phyloP scores from a whole-genome alignment of 2,113 vertebrate species.

The Tringa solitaria region DNA sequence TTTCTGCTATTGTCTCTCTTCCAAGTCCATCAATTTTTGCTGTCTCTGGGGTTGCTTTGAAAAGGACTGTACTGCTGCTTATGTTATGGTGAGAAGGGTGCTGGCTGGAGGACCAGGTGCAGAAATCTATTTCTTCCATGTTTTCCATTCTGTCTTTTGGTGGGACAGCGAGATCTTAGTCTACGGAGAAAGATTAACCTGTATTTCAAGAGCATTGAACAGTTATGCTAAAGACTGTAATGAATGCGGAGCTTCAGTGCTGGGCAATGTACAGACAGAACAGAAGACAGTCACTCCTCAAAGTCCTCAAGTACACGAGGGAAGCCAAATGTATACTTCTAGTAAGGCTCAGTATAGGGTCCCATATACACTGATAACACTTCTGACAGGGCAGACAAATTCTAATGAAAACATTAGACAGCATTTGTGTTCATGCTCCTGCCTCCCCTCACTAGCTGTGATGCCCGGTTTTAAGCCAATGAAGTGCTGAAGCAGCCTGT shows the following conservation, averaged over 20 bases:
- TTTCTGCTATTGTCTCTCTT: not conserved
- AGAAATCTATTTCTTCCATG: not conserved
- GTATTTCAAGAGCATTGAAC: not conserved
- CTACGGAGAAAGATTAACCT: not conserved
- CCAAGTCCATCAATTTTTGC: not conserved
- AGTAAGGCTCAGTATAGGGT: not conserved
- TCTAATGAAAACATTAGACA: not conserved
- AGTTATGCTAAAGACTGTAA: not conserved
- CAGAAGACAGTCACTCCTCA: not conserved
- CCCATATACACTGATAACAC: not conserved
- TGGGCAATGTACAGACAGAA: not conserved
- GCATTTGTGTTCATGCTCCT: not conserved
- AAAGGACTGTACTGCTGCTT: not conserved
- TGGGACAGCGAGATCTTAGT: not conserved
- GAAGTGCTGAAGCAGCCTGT: not conserved
- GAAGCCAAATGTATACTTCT: not conserved
- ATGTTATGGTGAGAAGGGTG: not conserved
- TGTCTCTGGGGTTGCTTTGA: not conserved
- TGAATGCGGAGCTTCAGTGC: not conserved
- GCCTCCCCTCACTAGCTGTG: not conserved
- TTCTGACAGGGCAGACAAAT: not conserved
- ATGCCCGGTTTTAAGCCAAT: not conserved
- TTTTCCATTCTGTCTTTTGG: not conserved
- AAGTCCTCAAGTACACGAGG: not conserved
- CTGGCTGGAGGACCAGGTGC: not conserved